A percentile compares a stretch with the other conserved stretches of the same genome.
Conservation (phyloP, 2,888 invertebrate species). For the Drosophila cracens region DNA sequence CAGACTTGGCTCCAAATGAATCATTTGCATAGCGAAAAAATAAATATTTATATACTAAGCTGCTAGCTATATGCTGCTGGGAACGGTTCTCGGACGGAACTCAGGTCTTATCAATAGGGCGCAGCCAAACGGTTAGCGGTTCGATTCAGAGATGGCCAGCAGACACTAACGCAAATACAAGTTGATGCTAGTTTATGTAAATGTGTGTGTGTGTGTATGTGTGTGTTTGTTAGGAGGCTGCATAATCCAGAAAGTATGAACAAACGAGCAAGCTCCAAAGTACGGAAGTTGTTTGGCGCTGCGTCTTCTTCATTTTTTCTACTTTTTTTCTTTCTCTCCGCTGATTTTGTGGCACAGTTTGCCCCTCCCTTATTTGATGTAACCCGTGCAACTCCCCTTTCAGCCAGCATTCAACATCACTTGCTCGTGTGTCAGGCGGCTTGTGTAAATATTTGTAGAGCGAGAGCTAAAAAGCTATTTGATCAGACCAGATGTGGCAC, state of each 20-base stretch:
- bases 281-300: constrained; percentile 66
- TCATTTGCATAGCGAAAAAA: constrained; percentile 69
- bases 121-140: constrained; percentile 39
- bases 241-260: constrained; percentile 69
- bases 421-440: constrained; percentile 27
- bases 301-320: constrained; percentile 3
- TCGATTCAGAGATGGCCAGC: constrained; percentile 32
- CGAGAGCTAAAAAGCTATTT: constrained; percentile 49
- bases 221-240: constrained; percentile 43
- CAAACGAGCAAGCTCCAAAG: constrained; percentile 49
- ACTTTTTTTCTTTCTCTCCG: constrained; percentile 3
- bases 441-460: constrained; percentile 72
- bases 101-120: constrained; percentile 43
- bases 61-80: constrained; percentile 3
- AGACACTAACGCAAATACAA: constrained; percentile 48
- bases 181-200: constrained; percentile 15
- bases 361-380: constrained; percentile 20
- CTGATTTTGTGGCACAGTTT: constrained; percentile 60
- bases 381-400: constrained; percentile 4
- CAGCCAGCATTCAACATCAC: constrained; percentile 21
- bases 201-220: constrained; percentile 3
- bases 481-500: constrained; percentile 67
- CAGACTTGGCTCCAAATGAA: constrained; percentile 36
- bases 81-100: constrained; percentile 7
- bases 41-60: constrained; percentile 65